Evolutionary conservation across 2,888 invertebrate genomes (phyloP).

Genomic region (Pasiphila rectangulata): DNA sequence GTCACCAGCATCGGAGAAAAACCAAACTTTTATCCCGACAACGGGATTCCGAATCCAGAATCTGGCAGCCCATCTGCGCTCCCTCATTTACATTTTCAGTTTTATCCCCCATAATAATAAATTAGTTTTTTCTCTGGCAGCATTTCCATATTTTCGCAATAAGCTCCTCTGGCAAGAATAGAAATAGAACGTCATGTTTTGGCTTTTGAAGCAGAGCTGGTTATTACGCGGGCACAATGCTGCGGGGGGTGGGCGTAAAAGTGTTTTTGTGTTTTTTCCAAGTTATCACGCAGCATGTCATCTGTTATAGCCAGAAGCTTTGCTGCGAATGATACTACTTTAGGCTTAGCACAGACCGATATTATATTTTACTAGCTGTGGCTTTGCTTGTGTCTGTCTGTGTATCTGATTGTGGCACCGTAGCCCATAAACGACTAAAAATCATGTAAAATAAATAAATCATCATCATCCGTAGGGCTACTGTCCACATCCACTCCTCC

Average conservation of each 20-base stretch:
- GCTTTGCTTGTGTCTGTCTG: no score
- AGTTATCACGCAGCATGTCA: no score
- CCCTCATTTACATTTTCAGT: constrained; percentile 34
- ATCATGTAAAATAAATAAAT: no score
- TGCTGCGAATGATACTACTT: no score
- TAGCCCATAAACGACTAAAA: no score
- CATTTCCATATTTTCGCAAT: constrained; percentile 38
- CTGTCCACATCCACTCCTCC: no score
- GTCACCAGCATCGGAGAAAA: not conserved
- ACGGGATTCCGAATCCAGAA: constrained; percentile 26
- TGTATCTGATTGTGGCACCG: no score
- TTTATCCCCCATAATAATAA: constrained; percentile 37
- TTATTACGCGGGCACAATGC: constrained; percentile 17
- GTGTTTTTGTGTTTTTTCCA: constrained; percentile 9
- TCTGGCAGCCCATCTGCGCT: constrained; percentile 35
- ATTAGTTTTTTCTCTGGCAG: constrained; percentile 35
- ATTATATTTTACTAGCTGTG: no score
- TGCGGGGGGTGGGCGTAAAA: constrained; percentile 3
- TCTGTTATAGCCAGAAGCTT: no score
- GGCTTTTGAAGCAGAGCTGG: constrained; percentile 14
- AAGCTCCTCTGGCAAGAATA: constrained; percentile 29
- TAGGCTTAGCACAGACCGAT: no score
- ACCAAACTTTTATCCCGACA: not conserved
- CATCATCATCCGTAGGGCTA: no score
- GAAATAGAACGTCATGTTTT: constrained; percentile 21